Evolutionary conservation across 2,888 invertebrate species (phyloP).

Genomic region (Cacoxenus indagator): DNA sequence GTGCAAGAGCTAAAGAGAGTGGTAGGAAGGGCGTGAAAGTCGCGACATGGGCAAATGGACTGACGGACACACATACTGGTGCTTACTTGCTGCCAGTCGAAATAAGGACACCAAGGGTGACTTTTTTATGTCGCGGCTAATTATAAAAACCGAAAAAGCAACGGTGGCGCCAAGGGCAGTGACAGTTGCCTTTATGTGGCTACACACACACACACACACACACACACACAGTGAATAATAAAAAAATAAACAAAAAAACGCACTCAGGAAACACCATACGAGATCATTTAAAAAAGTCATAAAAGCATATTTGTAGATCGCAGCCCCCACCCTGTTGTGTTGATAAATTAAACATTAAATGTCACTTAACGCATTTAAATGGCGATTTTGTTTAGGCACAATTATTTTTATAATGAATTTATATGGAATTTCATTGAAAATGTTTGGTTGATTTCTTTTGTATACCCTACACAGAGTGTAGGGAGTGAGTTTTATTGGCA

Average conservation of each 20-base stretch:
- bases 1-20: too few species aligned
- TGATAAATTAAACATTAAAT: conserved; percentile 42
- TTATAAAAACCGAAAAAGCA: conserved; percentile 47
- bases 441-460: too few species aligned
- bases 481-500: too few species aligned
- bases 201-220: too few species aligned
- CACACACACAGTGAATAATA: too few species aligned
- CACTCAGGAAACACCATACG: conserved; percentile 24
- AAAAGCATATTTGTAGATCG: conserved; percentile 33
- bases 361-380: conserved; percentile 38
- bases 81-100: neutral
- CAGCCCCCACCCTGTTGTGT: conserved; percentile 16
- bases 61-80: neutral
- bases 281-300: conserved; percentile 50
- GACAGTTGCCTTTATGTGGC: too few species aligned
- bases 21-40: neutral
- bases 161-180: neutral
- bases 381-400: conserved; percentile 34
- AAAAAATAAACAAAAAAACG: conserved; percentile 33
- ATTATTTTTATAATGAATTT: conserved; percentile 31
- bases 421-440: too few species aligned
- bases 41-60: neutral
- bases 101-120: conserved; percentile 35
- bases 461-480: too few species aligned
- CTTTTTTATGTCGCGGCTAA: conserved; percentile 57